phyloP scores from a whole-genome alignment of 1,140 invertebrate species.

The Mya arenaria region DNA sequence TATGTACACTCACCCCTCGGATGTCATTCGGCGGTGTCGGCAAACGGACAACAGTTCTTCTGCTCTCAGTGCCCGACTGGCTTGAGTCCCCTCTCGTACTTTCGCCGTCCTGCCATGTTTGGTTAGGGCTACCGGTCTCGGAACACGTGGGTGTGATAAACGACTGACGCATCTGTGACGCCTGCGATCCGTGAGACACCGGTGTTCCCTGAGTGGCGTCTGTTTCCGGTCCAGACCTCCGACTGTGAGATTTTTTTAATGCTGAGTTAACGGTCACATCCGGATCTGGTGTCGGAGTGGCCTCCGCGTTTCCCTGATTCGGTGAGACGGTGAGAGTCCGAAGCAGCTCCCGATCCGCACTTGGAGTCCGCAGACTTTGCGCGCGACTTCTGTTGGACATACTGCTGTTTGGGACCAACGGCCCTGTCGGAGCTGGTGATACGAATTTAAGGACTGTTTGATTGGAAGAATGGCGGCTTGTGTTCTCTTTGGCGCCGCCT shows the following conservation, averaged over 20 bases:
- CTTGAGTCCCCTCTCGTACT: too few species aligned
- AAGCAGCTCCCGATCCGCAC: slow-evolving; percentile 29
- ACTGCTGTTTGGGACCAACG: not conserved
- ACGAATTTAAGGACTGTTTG: too few species aligned
- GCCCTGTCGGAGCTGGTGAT: too few species aligned
- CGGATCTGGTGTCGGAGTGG: not conserved
- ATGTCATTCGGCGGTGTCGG: too few species aligned
- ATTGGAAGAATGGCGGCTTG: too few species aligned
- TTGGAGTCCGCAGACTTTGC: slow-evolving; percentile 39
- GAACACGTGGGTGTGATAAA: not conserved
- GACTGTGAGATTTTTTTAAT: not conserved
- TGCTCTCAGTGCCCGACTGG: too few species aligned
- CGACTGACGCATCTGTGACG: not conserved
- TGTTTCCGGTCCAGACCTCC: not conserved
- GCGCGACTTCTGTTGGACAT: slow-evolving; percentile 24
- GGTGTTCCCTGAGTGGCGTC: not conserved
- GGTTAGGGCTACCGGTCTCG: not conserved
- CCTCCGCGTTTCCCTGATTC: not conserved
- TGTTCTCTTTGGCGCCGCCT: too few species aligned
- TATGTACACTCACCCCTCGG: too few species aligned
- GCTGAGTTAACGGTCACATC: not conserved
- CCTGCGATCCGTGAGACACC: not conserved
- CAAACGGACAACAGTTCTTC: too few species aligned
- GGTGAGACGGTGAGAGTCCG: slow-evolving; percentile 36
- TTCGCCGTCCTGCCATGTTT: not conserved